Base-by-base conservation (phyloP, 2,113 vertebrate species). In the Gambusia holbrooki region DNA sequence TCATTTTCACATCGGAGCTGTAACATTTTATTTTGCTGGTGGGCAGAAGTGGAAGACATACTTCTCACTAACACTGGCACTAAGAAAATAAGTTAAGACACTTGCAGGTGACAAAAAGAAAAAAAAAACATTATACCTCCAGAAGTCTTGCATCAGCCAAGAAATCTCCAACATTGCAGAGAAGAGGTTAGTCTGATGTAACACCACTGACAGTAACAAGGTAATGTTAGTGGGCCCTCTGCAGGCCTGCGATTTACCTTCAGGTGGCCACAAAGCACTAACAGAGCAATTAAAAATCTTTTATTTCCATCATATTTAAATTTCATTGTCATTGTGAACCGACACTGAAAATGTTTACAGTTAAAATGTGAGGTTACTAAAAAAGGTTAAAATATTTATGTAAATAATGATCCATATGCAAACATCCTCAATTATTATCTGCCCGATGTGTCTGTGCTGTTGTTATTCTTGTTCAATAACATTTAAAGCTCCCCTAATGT, bases 151-250 rank as follows among this genome's bases (percentile, higher is more conserved):
- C 58, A 63, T 40, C 35, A n/a, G 28, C 17, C 25, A 60, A 32
- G 14, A 58, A 66, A 61, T n/a, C 48, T 48, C 0, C n/a, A 42
- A 48, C 19, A 62, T 40, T 65, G 19, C 2, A 29, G 27, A n/a
- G 32, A 73, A 13, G 14, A 1, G n/a, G 19, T 69, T 48, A 3
- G 71, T 14, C 62, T 85, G 71, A 78, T 80, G 68, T 25, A 79
- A 72, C 54, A 51, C 60, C 1, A 15, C 30, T n/a, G 11, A 54
- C 71, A 71, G 54, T 40, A 40, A 48, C 19, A 72, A 84, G 75
- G 82, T 80, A 68, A 82, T 67, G 68, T 81, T 72, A 88, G 88
- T 84, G 62, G 63, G 85, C 85, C 88, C 80, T 76, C 89, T 90
- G 81, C 85, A 90, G 89, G 90, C 66, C 63, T 66, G 13, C 28